Percentiles rank a stretch among this genome's conserved stretches.
Conservation (phyloP, 2,888 invertebrate genomes). For the Agriopis aurantiaria region DNA sequence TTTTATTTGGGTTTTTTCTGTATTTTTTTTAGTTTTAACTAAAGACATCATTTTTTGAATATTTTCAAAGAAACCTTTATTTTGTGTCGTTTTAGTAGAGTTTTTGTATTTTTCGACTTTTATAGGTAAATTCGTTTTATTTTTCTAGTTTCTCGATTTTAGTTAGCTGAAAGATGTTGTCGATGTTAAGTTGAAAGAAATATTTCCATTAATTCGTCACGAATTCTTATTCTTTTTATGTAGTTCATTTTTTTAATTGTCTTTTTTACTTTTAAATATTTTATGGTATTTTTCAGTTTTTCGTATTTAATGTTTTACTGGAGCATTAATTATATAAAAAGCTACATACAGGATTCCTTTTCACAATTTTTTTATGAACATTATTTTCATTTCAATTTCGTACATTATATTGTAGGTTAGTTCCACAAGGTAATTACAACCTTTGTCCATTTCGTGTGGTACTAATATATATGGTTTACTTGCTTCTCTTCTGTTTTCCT, state of each 20-base stretch:
- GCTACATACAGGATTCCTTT: neutral
- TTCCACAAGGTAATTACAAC: neutral
- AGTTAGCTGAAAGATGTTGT: no score
- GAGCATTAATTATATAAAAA: neutral
- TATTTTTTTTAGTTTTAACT: neutral
- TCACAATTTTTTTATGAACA: neutral
- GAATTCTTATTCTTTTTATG: constrained; percentile 2
- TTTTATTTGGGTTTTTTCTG: neutral
- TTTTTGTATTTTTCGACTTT: neutral
- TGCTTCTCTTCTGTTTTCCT: neutral
- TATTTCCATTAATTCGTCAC: neutral
- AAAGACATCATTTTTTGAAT: neutral
- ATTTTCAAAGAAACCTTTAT: neutral
- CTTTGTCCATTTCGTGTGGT: neutral
- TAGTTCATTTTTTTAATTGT: neutral
- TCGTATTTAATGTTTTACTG: neutral
- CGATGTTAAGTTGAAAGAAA: neutral
- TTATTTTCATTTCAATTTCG: neutral
- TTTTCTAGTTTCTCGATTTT: no score
- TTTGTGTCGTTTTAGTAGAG: neutral
- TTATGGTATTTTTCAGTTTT: neutral
- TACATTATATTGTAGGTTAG: neutral
- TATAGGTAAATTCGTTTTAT: neutral
- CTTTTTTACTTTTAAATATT: neutral
- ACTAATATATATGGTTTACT: neutral